Percentiles rank a stretch among this genome's conserved stretches.
These are phyloP conservation scores for Nephrotoma appendiculata DNA, from an alignment of 2,888 invertebrate genomes.

Conservation along the genomic window DNA sequence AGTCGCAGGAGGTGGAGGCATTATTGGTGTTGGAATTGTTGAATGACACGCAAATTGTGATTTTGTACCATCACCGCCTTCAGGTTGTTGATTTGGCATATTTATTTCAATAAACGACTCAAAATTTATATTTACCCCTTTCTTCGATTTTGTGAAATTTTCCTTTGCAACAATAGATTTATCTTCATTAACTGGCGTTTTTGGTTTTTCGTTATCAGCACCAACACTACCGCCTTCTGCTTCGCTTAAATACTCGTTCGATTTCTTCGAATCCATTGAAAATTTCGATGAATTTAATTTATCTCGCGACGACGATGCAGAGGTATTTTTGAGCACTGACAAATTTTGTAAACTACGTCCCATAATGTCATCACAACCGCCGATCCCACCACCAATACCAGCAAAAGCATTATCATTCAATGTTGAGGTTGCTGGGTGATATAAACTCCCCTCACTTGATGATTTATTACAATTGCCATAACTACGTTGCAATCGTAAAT, in stretches of 20 bases:
- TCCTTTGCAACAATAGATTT: background rate
- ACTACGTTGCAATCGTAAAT: conserved; percentile 34
- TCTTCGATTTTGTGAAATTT: background rate
- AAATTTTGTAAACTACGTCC: background rate
- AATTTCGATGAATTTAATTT: background rate
- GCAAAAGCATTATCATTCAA: background rate
- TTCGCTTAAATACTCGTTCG: background rate
- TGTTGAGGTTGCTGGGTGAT: background rate
- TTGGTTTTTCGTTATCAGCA: background rate
- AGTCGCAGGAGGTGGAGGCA: background rate
- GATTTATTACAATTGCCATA: conserved; percentile 7
- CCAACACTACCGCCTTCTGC: background rate
- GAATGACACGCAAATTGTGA: background rate
- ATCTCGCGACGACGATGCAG: background rate
- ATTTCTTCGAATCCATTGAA: background rate
- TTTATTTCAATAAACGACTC: conserved; percentile 9
- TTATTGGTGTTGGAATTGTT: background rate
- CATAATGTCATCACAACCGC: background rate
- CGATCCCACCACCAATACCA: background rate
- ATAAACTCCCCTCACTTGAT: conserved; percentile 12
- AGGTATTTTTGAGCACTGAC: background rate
- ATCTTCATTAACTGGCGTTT: background rate
- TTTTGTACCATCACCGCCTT: background rate
- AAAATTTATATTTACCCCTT: conserved; percentile 8
- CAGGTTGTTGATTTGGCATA: background rate